Percentiles rank a stretch among this genome's conserved stretches.
These are phyloP conservation scores for Pelmatolapia mariae DNA, from an alignment of 2,113 vertebrate species.

Conservation along the genomic window DNA sequence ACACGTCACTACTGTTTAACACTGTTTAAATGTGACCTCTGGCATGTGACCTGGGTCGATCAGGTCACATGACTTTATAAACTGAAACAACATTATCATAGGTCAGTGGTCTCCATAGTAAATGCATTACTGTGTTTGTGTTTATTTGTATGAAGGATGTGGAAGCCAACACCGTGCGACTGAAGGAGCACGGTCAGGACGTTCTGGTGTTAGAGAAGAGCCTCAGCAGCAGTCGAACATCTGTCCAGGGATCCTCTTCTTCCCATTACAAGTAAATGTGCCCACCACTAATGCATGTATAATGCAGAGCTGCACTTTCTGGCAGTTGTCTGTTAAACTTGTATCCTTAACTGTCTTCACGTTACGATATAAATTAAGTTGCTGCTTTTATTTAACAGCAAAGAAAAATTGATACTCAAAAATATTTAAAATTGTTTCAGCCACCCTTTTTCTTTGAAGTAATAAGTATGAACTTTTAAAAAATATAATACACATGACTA, in stretches of 20 bases:
- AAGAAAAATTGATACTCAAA: background rate
- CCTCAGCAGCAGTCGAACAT: slow-evolving; percentile 77
- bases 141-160: slow-evolving; percentile 80
- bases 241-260: slow-evolving; percentile 80
- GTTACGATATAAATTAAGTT: background rate
- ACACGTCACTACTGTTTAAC: background rate
- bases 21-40: background rate
- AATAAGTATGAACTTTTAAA: background rate
- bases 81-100: background rate
- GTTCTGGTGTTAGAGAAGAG: slow-evolving; percentile 97
- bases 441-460: background rate
- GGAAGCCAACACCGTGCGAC: slow-evolving; percentile 98
- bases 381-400: background rate
- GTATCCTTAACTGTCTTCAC: background rate
- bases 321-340: background rate
- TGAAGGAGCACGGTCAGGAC: slow-evolving; percentile 97
- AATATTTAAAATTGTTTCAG: background rate
- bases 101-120: background rate
- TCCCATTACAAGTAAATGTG: slow-evolving; percentile 91
- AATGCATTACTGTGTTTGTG: background rate
- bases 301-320: background rate
- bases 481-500: background rate
- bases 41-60: background rate
- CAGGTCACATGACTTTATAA: background rate
- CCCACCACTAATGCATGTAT: background rate